Conservation (phyloP, 2,113 vertebrate species). For the Isichthys henryi region DNA sequence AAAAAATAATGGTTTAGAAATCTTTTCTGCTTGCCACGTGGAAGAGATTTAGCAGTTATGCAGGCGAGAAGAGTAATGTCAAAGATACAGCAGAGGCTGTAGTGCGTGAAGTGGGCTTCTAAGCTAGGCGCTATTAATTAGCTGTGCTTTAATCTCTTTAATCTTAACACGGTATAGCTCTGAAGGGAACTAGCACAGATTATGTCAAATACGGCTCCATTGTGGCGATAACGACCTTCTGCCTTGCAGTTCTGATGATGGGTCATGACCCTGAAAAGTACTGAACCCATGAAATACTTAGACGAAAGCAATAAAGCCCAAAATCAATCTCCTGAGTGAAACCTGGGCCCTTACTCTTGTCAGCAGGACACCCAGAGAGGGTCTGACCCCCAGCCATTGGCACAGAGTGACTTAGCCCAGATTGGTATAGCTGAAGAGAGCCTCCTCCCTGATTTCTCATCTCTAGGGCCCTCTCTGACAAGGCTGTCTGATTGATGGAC, state of each 20-base stretch:
- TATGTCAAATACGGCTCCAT: neutral
- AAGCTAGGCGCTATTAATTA: neutral
- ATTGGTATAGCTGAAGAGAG: neutral
- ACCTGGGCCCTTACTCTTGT: neutral
- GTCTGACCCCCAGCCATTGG: neutral
- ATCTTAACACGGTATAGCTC: neutral
- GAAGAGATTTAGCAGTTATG: neutral
- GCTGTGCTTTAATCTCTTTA: neutral
- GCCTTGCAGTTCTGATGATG: neutral
- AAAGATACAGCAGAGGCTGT: neutral
- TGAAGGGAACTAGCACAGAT: neutral
- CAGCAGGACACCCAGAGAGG: neutral
- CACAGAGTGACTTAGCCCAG: neutral
- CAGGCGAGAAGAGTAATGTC: neutral
- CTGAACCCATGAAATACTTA: neutral
- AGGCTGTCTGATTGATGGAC: conserved; percentile 11
- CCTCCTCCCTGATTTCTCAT: neutral
- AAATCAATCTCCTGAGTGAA: neutral
- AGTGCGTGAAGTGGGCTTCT: neutral
- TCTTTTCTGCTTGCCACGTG: neutral
- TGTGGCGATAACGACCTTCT: neutral
- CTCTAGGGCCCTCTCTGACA: neutral
- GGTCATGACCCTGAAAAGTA: neutral
- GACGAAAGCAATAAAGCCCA: neutral
- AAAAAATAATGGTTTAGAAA: neutral